Base-by-base conservation (phyloP, 2,797 vertebrate species). In the Myripristis murdjan region DNA sequence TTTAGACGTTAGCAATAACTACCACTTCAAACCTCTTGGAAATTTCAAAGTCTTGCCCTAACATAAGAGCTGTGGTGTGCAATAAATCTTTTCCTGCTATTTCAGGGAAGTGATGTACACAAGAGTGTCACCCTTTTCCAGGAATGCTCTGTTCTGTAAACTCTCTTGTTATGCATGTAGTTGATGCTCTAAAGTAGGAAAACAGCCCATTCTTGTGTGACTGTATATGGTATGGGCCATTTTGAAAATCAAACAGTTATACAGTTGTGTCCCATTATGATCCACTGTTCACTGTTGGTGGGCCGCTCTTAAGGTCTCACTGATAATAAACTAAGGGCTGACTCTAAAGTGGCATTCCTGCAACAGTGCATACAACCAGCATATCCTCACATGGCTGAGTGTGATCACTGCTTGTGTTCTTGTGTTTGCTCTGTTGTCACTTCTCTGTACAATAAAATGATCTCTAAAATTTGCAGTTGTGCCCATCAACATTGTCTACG, bases 221-320 rank as follows among this genome's bases (percentile, higher is more conserved):
- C 79, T 90, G 75, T 86, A 81, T 85, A 85, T 83, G 81, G 80
- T 64, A 24, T 68, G 23, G 3, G 65, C 59, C 67, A 74, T 64
- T 72, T 82, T 83, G 51, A 61, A 81, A 85, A 70, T 54, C 79
- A 84, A 89, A 85, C 81, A 70, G 47, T 59, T 49, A 37, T 49
- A 51, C 35, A 44, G 23, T 43, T 37, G 48, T 51, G 44, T 67
- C 33, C 64, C 65, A 64, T 70, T 68, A 54, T 70, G 64, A 77
- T 56, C 12, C 3, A 47, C 23, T 23, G 59, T 55, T 82, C 65
- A 64, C 68, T 60, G 80, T 66, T 81, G 86, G 84, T 89, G 81
- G 78, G 61, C 78, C 81, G 26, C 53, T 76, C 72, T 64, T 65
- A 47, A 84, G 70, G 74, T 81, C 37, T 75, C 49, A 64, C 31